phyloP scores from a whole-genome alignment of 92 coral and sea anemone genomes.

The Parazoanthus atlanticus region DNA sequence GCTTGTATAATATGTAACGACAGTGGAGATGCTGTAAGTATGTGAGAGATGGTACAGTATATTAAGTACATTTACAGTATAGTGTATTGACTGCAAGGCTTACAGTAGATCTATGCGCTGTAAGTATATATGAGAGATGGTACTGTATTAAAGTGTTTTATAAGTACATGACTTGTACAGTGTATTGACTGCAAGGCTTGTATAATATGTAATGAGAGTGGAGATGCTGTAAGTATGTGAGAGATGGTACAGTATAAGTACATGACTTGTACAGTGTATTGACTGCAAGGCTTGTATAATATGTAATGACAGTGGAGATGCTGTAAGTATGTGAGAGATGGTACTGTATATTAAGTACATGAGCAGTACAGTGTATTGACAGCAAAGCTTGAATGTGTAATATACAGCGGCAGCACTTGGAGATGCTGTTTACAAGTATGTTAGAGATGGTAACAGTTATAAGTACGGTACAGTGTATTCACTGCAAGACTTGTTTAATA shows the following conservation, averaged over 20 bases:
- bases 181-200: constrained; percentile 98
- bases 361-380: constrained; percentile 82
- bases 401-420: too few species aligned
- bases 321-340: constrained; percentile 69
- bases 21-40: constrained; percentile 98
- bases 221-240: constrained; percentile 89
- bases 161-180: constrained; percentile 35
- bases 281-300: constrained; percentile 95
- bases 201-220: constrained; percentile 92
- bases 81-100: constrained; percentile 95
- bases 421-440: too few species aligned
- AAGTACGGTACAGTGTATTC: constrained; percentile 55
- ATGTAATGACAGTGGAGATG: constrained; percentile 97
- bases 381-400: constrained; percentile 96
- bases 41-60: background rate
- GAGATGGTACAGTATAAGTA: constrained; percentile 49
- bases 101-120: constrained; percentile 90
- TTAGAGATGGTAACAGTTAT: too few species aligned
- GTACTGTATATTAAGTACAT: too few species aligned
- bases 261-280: constrained; percentile 64
- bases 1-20: constrained; percentile 97
- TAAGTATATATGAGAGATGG: too few species aligned
- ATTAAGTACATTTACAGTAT: too few species aligned
- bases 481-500: constrained; percentile 92
- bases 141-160: too few species aligned